Evolutionary conservation across 2,113 vertebrate genomes (phyloP), one percentile per base, ranked within the genome.

Genomic region (Alaudala cheleensis): DNA sequence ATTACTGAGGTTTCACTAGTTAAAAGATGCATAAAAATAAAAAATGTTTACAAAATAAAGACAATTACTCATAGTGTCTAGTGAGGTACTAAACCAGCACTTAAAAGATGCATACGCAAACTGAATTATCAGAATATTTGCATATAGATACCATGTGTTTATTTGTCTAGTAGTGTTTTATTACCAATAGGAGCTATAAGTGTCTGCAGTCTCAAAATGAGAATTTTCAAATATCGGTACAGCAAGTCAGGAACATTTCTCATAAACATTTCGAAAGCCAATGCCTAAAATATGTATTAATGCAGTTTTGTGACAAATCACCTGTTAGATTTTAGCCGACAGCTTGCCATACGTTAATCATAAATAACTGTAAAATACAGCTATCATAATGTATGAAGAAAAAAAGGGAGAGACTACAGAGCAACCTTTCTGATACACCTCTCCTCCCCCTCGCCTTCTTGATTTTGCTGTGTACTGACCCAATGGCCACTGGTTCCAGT

Each of bases 251-350:
- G 78, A 81, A 89, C 6, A 20, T 71, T 94, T 94, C 81, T 88
- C 51, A 73, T 86, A 93, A 93, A 78, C 21, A 95, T 95, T 95
- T 79, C 0, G 2, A 89, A 97, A 97, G 81, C 39, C 90, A 95
- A 33, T 86, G 74, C 50, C 93, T 97, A 93, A 94, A 69, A 54
- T 88, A 92, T 37, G 80, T 83, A 80, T 96, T 96, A 97, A 94
- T 90, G 60, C 62, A 84, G 78, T 93, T 97, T 95, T 96, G 83
- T 97, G 94, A 98, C 71, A 97, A 97, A 98, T 98, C 86, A 96
- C 90, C 91, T 95, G 88, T 93, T 97, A 97, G 95, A 98, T 95
- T 98, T 98, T 86, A 97, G 88, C 74, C 4, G 60, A 97, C 93
- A 97, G 90, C 67, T 91, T 97, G 95, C 97, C 95, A 93, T 93